phyloP scores from a whole-genome alignment of 64 coral and sea anemone genomes.

The Pocillopora damicornis region DNA sequence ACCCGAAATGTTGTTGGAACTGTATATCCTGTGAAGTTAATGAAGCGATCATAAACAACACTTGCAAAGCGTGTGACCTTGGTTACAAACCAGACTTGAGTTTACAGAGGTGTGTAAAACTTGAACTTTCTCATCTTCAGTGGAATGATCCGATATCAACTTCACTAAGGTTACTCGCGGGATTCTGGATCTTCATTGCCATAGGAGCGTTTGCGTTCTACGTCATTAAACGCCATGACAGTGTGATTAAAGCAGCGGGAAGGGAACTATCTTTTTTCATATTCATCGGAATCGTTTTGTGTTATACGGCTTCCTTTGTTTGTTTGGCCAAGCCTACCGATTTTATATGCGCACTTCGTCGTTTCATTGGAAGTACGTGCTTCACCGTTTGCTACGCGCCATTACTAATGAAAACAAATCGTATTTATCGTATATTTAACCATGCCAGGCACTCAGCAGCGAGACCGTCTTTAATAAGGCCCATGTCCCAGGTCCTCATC shows the following conservation, averaged over 20 bases:
- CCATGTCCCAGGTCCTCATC: constrained; percentile 70
- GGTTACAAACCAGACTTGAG: constrained; percentile 61
- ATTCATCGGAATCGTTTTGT: constrained; percentile 52
- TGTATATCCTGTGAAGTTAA: constrained; percentile 51
- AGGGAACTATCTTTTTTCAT: constrained; percentile 77
- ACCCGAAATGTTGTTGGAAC: constrained; percentile 73
- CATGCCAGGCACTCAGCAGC: constrained; percentile 59
- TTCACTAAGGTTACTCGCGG: constrained; percentile 32
- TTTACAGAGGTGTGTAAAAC: constrained; percentile 41
- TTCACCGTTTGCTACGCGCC: constrained; percentile 85
- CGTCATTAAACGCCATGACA: constrained; percentile 55
- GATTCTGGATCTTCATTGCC: constrained; percentile 35
- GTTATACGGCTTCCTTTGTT: constrained; percentile 55
- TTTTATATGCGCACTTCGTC: constrained; percentile 52
- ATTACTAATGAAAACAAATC: constrained; percentile 83
- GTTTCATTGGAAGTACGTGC: constrained; percentile 61
- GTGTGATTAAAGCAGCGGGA: constrained; percentile 80
- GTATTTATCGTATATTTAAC: constrained; percentile 89
- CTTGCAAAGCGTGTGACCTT: constrained; percentile 56
- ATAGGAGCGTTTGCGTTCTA: constrained; percentile 55
- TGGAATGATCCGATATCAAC: constrained; percentile 36
- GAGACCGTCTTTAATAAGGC: constrained; percentile 71
- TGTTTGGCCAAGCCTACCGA: constrained; percentile 59
- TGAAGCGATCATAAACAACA: constrained; percentile 71
- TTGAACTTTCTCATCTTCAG: constrained; percentile 51